A percentile compares a stretch with the other conserved stretches of the same genome.
Evolutionary conservation across 2,888 invertebrate species (phyloP).

Genomic region (Chrysopilus asiliformis): DNA sequence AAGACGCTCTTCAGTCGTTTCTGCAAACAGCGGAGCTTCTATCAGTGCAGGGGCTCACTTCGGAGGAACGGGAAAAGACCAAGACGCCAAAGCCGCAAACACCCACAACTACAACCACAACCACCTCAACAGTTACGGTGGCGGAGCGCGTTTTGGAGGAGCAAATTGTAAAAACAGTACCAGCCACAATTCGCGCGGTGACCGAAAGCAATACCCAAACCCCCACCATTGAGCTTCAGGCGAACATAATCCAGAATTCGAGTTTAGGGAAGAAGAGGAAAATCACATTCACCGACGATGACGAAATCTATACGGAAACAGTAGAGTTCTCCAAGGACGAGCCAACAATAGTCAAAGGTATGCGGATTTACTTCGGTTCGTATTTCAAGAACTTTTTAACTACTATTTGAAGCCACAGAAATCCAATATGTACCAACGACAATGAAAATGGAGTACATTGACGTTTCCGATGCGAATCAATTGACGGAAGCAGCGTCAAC

Average conservation of each 20-base stretch:
- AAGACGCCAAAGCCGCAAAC: slow-evolving; percentile 22
- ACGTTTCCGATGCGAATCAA: slow-evolving; percentile 30
- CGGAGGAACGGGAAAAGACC: slow-evolving; percentile 35
- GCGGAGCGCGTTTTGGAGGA: slow-evolving; percentile 19
- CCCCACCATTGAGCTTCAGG: slow-evolving; percentile 10
- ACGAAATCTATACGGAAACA: slow-evolving; percentile 33
- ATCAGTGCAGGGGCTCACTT: slow-evolving; percentile 61
- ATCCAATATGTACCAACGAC: slow-evolving; percentile 35
- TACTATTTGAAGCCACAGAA: slow-evolving; percentile 28
- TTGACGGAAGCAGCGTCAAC: slow-evolving; percentile 25
- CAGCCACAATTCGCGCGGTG: slow-evolving; percentile 15
- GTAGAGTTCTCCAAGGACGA: slow-evolving; percentile 32
- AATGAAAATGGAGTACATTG: slow-evolving; percentile 43
- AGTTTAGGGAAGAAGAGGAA: slow-evolving; percentile 26
- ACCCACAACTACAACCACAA: slow-evolving; percentile 18
- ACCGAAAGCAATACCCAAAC: slow-evolving; percentile 12
- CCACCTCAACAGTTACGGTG: too few species aligned
- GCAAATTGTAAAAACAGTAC: slow-evolving; percentile 33
- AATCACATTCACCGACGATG: slow-evolving; percentile 34
- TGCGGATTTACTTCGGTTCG: neutral
- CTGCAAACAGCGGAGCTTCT: slow-evolving; percentile 62
- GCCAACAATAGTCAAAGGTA: slow-evolving; percentile 30
- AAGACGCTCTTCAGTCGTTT: slow-evolving; percentile 65
- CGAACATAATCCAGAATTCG: slow-evolving; percentile 10
- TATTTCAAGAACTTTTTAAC: too few species aligned